Evolutionary conservation across 2,113 vertebrate genomes (phyloP).

Genomic region (Neopipo cinnamomea): DNA sequence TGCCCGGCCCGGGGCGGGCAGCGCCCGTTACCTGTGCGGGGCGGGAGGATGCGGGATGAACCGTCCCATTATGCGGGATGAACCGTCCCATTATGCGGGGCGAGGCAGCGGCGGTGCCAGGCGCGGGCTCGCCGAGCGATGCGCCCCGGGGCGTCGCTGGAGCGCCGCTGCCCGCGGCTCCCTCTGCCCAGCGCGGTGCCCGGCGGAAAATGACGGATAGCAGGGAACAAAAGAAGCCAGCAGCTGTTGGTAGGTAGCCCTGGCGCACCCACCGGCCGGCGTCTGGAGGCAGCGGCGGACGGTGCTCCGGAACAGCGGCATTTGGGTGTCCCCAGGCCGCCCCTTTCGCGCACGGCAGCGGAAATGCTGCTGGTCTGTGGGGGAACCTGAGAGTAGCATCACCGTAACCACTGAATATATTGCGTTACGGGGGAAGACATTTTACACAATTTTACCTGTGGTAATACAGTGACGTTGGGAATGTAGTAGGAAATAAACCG

Average conservation of each 20-base stretch:
- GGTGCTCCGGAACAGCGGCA: not conserved
- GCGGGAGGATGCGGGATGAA: not conserved
- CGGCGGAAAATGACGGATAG: not conserved
- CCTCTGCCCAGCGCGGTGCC: not conserved
- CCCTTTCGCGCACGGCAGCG: not conserved
- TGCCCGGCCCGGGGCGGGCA: not conserved
- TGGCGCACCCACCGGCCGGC: not conserved
- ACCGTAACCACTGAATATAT: fast-evolving
- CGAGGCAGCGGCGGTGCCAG: not conserved
- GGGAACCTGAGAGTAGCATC: not conserved
- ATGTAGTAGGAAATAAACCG: not conserved
- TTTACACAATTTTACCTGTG: not conserved
- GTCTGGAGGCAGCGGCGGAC: not conserved
- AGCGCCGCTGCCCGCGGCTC: not conserved
- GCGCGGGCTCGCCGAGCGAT: not conserved
- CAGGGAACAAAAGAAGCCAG: conserved; percentile 34
- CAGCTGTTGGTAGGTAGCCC: not conserved
- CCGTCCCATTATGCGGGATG: not conserved
- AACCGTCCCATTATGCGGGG: not conserved
- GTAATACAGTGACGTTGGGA: not conserved
- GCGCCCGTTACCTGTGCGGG: conserved; percentile 5
- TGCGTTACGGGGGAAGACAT: not conserved
- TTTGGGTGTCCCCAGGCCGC: not conserved
- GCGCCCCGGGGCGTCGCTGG: not conserved
- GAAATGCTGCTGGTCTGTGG: not conserved